Percentiles rank a stretch among this genome's conserved stretches.
Evolutionary conservation across 2,113 vertebrate genomes (phyloP).

Genomic region (Kryptolebias marmoratus): DNA sequence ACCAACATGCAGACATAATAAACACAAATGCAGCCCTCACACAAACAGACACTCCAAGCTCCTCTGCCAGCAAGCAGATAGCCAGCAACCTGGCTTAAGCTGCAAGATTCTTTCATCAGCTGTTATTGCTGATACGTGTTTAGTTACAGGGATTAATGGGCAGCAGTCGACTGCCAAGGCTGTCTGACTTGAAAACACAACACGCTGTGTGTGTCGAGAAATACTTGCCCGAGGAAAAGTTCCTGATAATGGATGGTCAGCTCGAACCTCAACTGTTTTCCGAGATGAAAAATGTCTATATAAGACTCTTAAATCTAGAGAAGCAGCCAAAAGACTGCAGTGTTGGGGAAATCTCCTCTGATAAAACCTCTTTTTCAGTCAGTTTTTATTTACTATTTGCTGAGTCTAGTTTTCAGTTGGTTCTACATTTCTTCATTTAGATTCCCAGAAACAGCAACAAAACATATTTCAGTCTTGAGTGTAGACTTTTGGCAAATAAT

Average conservation of each 20-base stretch:
- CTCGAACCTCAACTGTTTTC: slow-evolving; percentile 35
- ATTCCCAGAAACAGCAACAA: slow-evolving; percentile 6
- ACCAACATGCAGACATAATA: slow-evolving; percentile 1
- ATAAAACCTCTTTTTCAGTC: slow-evolving; percentile 1
- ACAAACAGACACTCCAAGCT: not conserved
- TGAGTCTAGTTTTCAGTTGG: slow-evolving; percentile 9
- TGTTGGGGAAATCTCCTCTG: not conserved
- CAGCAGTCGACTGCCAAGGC: slow-evolving; percentile 45
- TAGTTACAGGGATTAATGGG: slow-evolving; percentile 64
- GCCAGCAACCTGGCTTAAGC: slow-evolving; percentile 46
- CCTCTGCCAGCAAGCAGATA: slow-evolving; percentile 42
- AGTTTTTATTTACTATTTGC: slow-evolving; percentile 13
- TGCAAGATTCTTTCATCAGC: slow-evolving; percentile 56
- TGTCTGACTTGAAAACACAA: slow-evolving; percentile 56
- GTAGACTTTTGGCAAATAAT: not conserved
- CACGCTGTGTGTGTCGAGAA: slow-evolving; percentile 17
- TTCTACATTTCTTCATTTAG: not conserved
- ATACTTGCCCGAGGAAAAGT: slow-evolving; percentile 24
- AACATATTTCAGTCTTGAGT: not conserved
- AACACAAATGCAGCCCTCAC: slow-evolving; percentile 4
- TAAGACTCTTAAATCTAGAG: slow-evolving; percentile 10
- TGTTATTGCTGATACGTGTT: slow-evolving; percentile 55
- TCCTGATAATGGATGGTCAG: slow-evolving; percentile 44
- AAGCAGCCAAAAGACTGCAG: slow-evolving; percentile 13
- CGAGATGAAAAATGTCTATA: slow-evolving; percentile 41